Evolutionary conservation across 2,888 invertebrate species (phyloP).

Genomic region (Tenthredo scrophulariae): DNA sequence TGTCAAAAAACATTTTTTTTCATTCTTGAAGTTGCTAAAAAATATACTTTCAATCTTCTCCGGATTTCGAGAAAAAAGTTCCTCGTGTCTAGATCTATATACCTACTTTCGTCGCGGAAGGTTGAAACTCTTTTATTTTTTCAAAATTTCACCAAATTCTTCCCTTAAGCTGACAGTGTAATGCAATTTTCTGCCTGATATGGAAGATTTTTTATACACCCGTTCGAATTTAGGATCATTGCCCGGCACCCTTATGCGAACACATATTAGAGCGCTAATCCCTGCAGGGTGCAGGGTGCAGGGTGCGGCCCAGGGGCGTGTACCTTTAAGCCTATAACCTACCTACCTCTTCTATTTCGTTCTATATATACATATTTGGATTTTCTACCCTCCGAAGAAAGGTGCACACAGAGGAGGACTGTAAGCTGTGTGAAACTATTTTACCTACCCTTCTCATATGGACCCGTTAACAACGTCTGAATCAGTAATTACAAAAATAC

Average conservation of each 20-base stretch:
- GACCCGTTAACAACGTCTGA: constrained; percentile 1
- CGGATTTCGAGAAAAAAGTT: too few species aligned
- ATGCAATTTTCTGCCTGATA: background rate
- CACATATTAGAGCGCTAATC: constrained; percentile 49
- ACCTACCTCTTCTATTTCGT: background rate
- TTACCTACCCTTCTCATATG: background rate
- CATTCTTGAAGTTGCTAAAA: too few species aligned
- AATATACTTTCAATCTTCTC: too few species aligned
- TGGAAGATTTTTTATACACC: background rate
- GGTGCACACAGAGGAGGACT: background rate
- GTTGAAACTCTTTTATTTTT: too few species aligned
- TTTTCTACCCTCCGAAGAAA: constrained; percentile 32
- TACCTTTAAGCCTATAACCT: constrained; percentile 55
- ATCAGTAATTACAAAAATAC: background rate
- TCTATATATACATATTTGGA: constrained; percentile 9
- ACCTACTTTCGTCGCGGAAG: too few species aligned
- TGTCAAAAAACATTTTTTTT: too few species aligned
- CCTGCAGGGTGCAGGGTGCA: constrained; percentile 51
- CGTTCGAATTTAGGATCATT: constrained; percentile 22
- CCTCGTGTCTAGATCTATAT: too few species aligned
- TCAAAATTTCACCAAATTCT: background rate
- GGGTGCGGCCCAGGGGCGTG: constrained; percentile 63
- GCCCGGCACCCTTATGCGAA: constrained; percentile 31
- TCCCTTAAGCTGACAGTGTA: background rate
- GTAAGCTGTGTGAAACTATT: background rate